Percentiles rank a stretch among this genome's conserved stretches.
These are phyloP conservation scores for Butorides virescens DNA, from an alignment of 2,113 vertebrate genomes.

Conservation along the genomic window DNA sequence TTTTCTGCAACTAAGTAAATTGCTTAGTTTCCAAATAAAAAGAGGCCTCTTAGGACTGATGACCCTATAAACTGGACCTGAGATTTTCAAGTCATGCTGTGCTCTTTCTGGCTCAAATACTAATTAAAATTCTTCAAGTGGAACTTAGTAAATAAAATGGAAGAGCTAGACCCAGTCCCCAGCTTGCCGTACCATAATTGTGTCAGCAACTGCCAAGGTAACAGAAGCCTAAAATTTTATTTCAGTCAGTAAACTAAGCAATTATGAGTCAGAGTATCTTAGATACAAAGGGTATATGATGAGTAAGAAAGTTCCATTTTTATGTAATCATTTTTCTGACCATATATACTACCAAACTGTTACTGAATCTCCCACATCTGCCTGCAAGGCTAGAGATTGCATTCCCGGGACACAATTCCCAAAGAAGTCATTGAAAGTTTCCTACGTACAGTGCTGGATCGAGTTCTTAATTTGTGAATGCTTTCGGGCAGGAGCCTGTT, in stretches of 20 bases:
- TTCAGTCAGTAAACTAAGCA: conserved; percentile 53
- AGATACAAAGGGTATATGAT: conserved; percentile 33
- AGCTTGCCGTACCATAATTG: background rate
- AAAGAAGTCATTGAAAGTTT: conserved; percentile 33
- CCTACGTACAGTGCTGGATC: background rate
- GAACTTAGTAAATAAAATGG: conserved; percentile 2
- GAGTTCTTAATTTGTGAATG: background rate
- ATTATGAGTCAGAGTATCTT: conserved; percentile 50
- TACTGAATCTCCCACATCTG: background rate
- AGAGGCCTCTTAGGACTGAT: background rate
- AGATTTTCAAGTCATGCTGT: background rate
- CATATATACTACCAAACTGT: background rate
- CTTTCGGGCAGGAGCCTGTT: background rate
- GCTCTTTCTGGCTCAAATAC: conserved; percentile 1
- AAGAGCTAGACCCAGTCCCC: background rate
- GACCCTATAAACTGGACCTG: background rate
- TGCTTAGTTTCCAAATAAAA: conserved; percentile 4
- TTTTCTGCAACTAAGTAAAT: background rate
- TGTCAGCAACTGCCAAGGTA: conserved; percentile 44
- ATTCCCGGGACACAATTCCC: conserved; percentile 16
- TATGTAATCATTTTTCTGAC: conserved; percentile 1
- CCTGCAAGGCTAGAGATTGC: background rate
- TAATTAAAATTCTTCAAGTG: conserved; percentile 9
- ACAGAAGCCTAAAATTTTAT: conserved; percentile 57
- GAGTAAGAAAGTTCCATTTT: conserved; percentile 45